Evolutionary conservation across 2,888 invertebrate genomes (phyloP), one percentile per base, ranked within the genome.

Genomic region (Hydropsyche betteni): DNA sequence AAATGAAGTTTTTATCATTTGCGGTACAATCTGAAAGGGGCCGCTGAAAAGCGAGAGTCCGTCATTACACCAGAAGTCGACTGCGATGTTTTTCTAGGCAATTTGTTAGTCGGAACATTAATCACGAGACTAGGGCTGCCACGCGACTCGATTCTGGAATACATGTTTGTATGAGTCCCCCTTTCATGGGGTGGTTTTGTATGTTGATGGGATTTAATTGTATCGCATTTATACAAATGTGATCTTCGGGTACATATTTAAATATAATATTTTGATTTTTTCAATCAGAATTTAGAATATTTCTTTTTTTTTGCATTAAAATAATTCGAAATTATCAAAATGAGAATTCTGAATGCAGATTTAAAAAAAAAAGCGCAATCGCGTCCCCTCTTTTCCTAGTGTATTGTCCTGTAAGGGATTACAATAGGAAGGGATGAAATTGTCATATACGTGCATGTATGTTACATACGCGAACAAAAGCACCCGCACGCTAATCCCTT

Each of bases 81-180:
- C 53, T 14, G 34, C 34, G 71, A 76, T 78, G 77, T 79, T 78
- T 77, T 79, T 79, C 79, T 79, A 75, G 74, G 77, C 79, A 79
- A 79, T 79, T 79, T 76, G 77, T 76, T 77, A 76, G 74, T 69
- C 76, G 71, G 76, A 75, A 78, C 76, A 78, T 78, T 78, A 78
- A 76, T 75, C 78, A 78, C 78, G 38, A 33, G 75, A 61, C 69
- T 73, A 74, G 69, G 69, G 69, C 52, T 34, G 51, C 70, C 53
- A 38, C 73, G 69, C 52, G 71, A 53, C 71, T 53, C 44, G 10
- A 44, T 44, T 44, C 44, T 10, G 44, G 44, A 10, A 44, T 44
- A 44, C 10, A 44, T 8, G 44, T 6, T 8, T 44, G 44, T 6
- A 44, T 44, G 44, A 2, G 44, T 44, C 7, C 44, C 6, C 24